Conservation (phyloP, 2,113 vertebrate genomes). For the Plectropomus leopardus region DNA sequence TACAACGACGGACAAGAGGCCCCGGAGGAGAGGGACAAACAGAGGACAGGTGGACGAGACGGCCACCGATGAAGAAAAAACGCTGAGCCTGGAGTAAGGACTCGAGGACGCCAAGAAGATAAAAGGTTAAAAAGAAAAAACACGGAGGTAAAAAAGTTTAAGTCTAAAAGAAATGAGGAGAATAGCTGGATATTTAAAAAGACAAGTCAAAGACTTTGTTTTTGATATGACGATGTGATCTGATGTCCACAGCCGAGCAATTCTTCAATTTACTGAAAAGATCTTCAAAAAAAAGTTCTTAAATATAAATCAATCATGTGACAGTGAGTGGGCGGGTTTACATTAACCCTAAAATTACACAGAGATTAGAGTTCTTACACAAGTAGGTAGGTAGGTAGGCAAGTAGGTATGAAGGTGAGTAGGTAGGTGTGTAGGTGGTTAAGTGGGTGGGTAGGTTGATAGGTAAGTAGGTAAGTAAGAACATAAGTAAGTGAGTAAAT, state of each 20-base stretch:
- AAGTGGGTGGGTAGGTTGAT: too few species aligned
- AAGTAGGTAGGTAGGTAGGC: too few species aligned
- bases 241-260: too few species aligned
- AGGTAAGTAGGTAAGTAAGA: too few species aligned
- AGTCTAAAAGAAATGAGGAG: too few species aligned
- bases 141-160: not conserved
- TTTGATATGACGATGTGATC: not conserved
- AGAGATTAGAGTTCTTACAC: too few species aligned
- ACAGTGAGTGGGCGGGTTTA: not conserved
- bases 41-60: not conserved
- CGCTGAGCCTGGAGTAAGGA: not conserved
- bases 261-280: not conserved
- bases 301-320: not conserved
- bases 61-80: not conserved
- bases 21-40: constrained; percentile 14
- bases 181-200: not conserved
- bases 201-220: not conserved
- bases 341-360: too few species aligned
- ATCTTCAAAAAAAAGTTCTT: too few species aligned
- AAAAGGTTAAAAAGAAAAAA: not conserved
- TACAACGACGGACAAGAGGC: constrained; percentile 9
- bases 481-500: too few species aligned
- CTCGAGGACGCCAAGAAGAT: not conserved
- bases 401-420: too few species aligned
- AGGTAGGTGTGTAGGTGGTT: too few species aligned